Evolutionary conservation across 2,113 vertebrate species (phyloP), one percentile per base, ranked within the genome.

Genomic region (Colinus virginianus): DNA sequence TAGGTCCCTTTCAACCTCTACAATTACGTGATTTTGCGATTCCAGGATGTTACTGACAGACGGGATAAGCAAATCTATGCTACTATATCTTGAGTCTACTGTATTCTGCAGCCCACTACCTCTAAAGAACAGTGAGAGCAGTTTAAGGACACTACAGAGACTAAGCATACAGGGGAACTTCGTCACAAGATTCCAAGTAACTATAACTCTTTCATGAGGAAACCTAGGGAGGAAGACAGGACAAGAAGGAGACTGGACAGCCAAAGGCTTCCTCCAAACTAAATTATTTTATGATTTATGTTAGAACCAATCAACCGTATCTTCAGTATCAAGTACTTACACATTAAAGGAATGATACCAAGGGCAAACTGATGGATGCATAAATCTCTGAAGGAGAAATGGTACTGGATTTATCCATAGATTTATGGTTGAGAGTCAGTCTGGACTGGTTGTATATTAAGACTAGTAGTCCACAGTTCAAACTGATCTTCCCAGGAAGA

Each of bases 371-470:
- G 18, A 86, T 13, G 3, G 28, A 42, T 72, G 8, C 17, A n/a
- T 3, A 53, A 17, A 13, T 21, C 11, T 76, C 49, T 56, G 26
- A 49, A 45, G 81, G 75, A 63, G 0, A 85, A 79, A 79, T 12
- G 11, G 6, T 68, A 30, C 21, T 13, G 34, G 12, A 61, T 46
- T 40, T 40, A 40, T 40, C 40, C 28, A 46, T 0, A 69, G 48
- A 68, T 28, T 36, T 64, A 30, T 3, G 4, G 5, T 30, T 1
- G 1, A 6, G 6, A 58, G 13, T 62, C 13, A 17, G 0, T 69
- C 72, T 62, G 20, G 40, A 72, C 22, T 40, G n/a, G 3, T 10
- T 38, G 3, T 43, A 62, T n/a, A 15, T 20, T 25, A 70, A 88
- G 26, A 10, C 3, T 48, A 58, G 32, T 25, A 71, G 76, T 5